These are phyloP conservation scores for Tachina grossa DNA, from an alignment of 2,888 invertebrate species.

Conservation along the genomic window DNA sequence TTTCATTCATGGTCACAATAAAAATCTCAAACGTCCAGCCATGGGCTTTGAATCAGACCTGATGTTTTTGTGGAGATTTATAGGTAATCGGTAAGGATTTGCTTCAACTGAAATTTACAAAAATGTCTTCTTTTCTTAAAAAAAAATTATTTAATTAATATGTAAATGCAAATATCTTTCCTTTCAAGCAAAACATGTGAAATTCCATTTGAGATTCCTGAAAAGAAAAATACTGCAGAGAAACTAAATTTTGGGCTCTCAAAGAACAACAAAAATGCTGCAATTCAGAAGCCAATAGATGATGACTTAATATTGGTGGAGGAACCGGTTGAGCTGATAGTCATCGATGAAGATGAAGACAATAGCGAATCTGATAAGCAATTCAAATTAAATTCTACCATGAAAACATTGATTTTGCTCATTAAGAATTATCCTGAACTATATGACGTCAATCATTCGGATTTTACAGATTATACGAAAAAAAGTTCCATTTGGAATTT, in stretches of 20 bases:
- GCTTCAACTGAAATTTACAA: neutral
- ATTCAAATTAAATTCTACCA: constrained; percentile 36
- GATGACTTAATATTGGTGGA: constrained; percentile 71
- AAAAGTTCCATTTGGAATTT: constrained; percentile 79
- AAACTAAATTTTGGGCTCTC: neutral
- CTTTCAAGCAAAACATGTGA: constrained; percentile 56
- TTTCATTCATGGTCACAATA: constrained; percentile 62
- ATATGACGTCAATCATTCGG: constrained; percentile 72
- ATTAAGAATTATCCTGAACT: constrained; percentile 77
- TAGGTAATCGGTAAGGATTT: constrained; percentile 66
- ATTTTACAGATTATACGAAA: constrained; percentile 73
- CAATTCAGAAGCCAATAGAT: constrained; percentile 40
- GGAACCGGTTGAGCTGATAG: constrained; percentile 73
- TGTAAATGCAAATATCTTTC: neutral
- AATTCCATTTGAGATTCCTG: constrained; percentile 44
- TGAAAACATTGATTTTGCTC: constrained; percentile 73
- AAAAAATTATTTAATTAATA: neutral
- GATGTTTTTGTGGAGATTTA: constrained; percentile 77
- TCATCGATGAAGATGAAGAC: constrained; percentile 74
- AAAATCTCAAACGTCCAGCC: constrained; percentile 74
- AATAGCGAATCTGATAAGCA: constrained; percentile 31
- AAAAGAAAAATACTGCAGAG: neutral
- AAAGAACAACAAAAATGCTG: neutral
- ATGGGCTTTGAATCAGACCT: constrained; percentile 77
- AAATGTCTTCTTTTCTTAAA: neutral